phyloP scores from a whole-genome alignment of 2,113 vertebrate genomes.

The Odontophorus gujanensis region DNA sequence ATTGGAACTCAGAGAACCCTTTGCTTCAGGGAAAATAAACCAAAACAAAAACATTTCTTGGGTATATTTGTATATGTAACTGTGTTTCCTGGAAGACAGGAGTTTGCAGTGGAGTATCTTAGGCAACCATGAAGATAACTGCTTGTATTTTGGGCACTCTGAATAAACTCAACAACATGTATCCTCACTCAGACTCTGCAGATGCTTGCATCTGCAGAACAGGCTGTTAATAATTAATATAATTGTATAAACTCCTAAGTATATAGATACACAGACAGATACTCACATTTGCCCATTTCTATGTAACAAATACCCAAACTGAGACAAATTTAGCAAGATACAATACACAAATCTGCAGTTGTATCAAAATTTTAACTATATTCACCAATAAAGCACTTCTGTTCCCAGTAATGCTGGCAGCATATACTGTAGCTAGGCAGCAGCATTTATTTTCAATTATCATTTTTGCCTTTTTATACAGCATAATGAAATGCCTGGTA shows the following conservation, averaged over 20 bases:
- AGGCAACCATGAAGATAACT: constrained; percentile 16
- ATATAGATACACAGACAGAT: constrained; percentile 44
- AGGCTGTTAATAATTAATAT: constrained; percentile 36
- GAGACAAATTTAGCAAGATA: constrained; percentile 65
- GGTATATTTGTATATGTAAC: background rate
- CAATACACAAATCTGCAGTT: constrained; percentile 54
- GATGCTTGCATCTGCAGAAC: constrained; percentile 9
- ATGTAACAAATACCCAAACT: constrained; percentile 56
- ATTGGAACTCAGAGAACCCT: background rate
- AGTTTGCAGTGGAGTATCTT: background rate
- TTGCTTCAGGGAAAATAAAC: background rate
- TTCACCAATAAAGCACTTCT: constrained; percentile 61
- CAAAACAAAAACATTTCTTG: background rate
- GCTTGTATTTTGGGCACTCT: background rate
- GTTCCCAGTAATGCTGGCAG: constrained; percentile 65
- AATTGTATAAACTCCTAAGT: constrained; percentile 1
- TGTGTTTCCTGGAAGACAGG: background rate
- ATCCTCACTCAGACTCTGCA: background rate
- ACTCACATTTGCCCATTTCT: constrained; percentile 28
- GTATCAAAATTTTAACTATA: constrained; percentile 63
- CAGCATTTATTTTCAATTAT: constrained; percentile 71
- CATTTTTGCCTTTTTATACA: constrained; percentile 69
- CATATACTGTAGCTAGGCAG: constrained; percentile 61
- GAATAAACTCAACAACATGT: background rate
- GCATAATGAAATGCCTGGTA: constrained; percentile 70